A percentile compares a stretch with the other conserved stretches of the same genome.
phyloP scores from a whole-genome alignment of 2,797 vertebrate genomes.

The Lagocephalus sceleratus region DNA sequence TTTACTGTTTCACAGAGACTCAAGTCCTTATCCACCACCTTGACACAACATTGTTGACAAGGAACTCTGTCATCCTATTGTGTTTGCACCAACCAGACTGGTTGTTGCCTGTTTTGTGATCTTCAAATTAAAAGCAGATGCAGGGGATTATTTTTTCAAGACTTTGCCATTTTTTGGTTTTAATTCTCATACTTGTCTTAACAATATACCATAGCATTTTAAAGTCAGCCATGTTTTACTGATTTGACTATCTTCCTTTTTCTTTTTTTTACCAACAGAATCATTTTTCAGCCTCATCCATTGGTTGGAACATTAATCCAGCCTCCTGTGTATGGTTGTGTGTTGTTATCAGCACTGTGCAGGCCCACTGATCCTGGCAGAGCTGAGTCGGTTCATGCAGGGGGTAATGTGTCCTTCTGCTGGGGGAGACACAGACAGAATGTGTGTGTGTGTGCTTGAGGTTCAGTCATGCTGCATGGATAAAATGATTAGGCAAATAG shows the following conservation, averaged over 20 bases:
- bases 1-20: too few relatives aligned
- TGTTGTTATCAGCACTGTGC: constrained; percentile 56
- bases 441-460: constrained; percentile 19
- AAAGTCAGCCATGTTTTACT: not conserved
- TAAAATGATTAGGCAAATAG: constrained; percentile 59
- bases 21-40: too few relatives aligned
- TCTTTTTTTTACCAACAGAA: constrained; percentile 22
- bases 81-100: too few relatives aligned
- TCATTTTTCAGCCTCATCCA: constrained; percentile 44
- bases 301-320: constrained; percentile 45
- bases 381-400: constrained; percentile 53
- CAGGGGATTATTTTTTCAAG: too few relatives aligned
- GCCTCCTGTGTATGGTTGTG: constrained; percentile 16
- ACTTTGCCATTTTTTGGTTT: too few relatives aligned
- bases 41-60: too few relatives aligned
- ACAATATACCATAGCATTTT: not conserved
- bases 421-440: constrained; percentile 17
- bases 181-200: too few relatives aligned
- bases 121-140: not conserved
- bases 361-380: constrained; percentile 62
- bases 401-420: constrained; percentile 60
- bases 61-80: too few relatives aligned
- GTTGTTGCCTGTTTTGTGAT: too few relatives aligned
- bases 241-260: not conserved
- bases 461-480: constrained; percentile 46